Base-by-base conservation (phyloP, 2,888 invertebrate genomes). In the Stegophylla sp. region DNA sequence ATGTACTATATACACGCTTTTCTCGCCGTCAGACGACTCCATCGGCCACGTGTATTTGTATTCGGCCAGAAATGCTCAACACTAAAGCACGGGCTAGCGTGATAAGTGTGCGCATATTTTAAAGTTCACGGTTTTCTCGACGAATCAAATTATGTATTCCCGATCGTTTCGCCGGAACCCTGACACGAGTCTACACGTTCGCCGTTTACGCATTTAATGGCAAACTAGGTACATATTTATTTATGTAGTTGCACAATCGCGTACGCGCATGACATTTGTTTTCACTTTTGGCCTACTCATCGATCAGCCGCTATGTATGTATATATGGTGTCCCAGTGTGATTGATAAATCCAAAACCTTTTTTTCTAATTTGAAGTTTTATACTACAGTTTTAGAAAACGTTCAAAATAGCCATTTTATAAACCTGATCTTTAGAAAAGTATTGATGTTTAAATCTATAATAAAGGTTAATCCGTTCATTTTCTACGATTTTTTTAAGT, bases 201-300 rank as follows among this genome's bases (percentile, higher is more conserved):
- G 7, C 3, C 1, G 66, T 59, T 15, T 15, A 59, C 3, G 34
- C 34, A 34, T n/a, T n/a, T 5, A 34, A 34, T 34, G 34, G 3
- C 34, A 7, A 7, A 34, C 34, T 34, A n/a, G n/a, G n/a, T 7
- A 34, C 34, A 7, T 34, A 34, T 34, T 23, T 20, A 23, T 45
- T 17, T 34, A 51, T 12, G 13, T 20, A 5, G 63, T 74, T 74
- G 63, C 63, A 64, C 63, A 74, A 74, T 41, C 26, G 3, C 3
- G 15, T 20, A 15, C 7, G 48, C 20, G 17, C 34, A 51, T 12
- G 63, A 66, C 66, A 56, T 41, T 66, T 53, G 66, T 76, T 76
- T 76, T 76, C 76, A 76, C 64, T 76, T 43, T 66, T 76, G 56
- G 76, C 66, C 76, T 43, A 67, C 28, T 66, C 76, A 67, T 76